Evolutionary conservation across 2,797 vertebrate genomes (phyloP).

Genomic region (Hippoglossus hippoglossus): DNA sequence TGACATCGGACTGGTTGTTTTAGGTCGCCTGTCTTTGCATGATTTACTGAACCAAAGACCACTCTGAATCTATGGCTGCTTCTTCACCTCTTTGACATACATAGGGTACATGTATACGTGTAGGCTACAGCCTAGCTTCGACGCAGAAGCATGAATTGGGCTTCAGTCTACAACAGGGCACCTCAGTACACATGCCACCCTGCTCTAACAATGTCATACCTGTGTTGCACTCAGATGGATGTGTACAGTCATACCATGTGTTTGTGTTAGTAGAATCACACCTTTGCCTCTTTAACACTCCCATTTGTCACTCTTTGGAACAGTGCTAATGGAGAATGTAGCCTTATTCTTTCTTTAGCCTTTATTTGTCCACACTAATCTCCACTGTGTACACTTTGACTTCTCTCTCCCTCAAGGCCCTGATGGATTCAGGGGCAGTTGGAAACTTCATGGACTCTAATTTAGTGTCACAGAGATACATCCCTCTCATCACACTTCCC

Average conservation of each 20-base stretch:
- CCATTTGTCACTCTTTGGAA: background rate
- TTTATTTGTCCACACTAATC: background rate
- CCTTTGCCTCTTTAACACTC: background rate
- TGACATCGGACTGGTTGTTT: constrained; percentile 75
- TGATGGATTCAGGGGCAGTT: no score
- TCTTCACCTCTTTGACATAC: constrained; percentile 75
- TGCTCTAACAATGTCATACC: no score
- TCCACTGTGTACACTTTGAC: background rate
- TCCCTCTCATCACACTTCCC: no score
- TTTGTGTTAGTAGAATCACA: background rate
- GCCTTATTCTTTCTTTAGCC: background rate
- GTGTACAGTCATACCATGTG: background rate
- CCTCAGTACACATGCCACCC: no score
- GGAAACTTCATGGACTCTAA: no score
- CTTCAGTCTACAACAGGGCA: no score
- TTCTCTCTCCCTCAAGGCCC: background rate
- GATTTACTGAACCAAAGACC: constrained; percentile 86
- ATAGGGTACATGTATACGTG: no score
- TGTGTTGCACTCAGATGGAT: no score
- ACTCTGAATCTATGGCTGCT: constrained; percentile 76
- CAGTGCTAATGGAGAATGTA: background rate
- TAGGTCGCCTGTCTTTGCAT: constrained; percentile 81
- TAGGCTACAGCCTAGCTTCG: no score
- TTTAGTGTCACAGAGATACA: no score
- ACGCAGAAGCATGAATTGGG: no score